Evolutionary conservation across 2,113 vertebrate genomes (phyloP), one percentile per base, ranked within the genome.

Genomic region (Odobenus rosmarus): DNA sequence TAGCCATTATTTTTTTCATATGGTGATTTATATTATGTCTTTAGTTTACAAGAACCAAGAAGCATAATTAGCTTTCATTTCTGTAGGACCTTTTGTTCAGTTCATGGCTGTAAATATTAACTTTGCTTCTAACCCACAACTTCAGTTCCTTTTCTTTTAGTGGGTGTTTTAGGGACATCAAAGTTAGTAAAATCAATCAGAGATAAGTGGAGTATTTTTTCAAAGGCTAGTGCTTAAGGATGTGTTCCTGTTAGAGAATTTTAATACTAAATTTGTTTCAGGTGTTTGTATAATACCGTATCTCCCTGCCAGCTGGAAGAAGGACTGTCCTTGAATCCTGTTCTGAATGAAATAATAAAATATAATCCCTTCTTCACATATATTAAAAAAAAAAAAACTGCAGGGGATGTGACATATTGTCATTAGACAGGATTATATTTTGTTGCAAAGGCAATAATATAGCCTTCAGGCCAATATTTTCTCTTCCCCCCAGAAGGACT

Each of bases 151-250:
- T 81, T 74, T 93, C 85, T 96, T 84, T 96, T 71, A 85, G 16
- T 92, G n/a, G 53, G 15, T 74, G 53, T 36, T 96, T 97, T 84
- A 93, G 84, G 76, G 26, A 90, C 93, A 94, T 97, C 93, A 97
- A 90, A 97, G 90, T 28, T 95, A 95, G 81, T 81, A 95, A 94
- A 97, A 96, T 93, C 69, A 96, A 90, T 98, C 94, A 88, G n/a
- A 86, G 51, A 96, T 95, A 95, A 94, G 88, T 93, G 81, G 76
- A 67, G 42, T 77, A 79, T 79, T 93, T 80, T 85, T 57, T 46
- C 88, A 93, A 97, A 92, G 51, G 13, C 81, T 74, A 69, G 42
- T 88, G 55, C 80, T 97, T 85, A 82, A 77, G 86, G 76, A 67
- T 94, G 39, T 97, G 81, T 90, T 97, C 59, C 46, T 55, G 21